phyloP scores from a whole-genome alignment of 2,113 vertebrate genomes.

The Microcebus jonahi region DNA sequence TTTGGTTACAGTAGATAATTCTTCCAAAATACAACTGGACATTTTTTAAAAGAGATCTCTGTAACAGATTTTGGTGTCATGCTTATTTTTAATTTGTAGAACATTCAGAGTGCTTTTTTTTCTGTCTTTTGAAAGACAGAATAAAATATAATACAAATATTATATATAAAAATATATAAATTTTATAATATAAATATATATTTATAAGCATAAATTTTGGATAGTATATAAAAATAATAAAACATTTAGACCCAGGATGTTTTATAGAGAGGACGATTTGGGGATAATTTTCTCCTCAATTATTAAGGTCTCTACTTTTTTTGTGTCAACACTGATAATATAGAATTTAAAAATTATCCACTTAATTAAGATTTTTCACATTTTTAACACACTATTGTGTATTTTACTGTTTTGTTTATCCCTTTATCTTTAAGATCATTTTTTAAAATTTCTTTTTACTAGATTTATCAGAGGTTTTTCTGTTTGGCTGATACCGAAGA shows the following conservation, averaged over 20 bases:
- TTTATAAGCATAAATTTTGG: too few relatives aligned
- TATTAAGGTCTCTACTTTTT: constrained; percentile 4
- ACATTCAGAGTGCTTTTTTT: constrained; percentile 11
- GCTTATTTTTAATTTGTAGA: not conserved
- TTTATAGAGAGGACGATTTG: not conserved
- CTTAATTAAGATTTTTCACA: not conserved
- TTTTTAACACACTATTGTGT: not conserved
- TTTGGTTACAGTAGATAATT: not conserved
- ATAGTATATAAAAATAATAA: not conserved
- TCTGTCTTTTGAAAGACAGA: not conserved
- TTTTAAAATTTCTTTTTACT: not conserved
- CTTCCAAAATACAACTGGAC: not conserved
- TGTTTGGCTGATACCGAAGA: not conserved
- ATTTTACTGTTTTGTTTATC: constrained; percentile 18
- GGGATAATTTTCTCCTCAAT: not conserved
- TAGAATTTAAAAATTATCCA: not conserved
- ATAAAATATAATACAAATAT: too few relatives aligned
- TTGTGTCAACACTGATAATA: not conserved
- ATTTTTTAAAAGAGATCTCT: not conserved
- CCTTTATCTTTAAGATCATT: not conserved
- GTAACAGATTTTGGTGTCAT: not conserved
- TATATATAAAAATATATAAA: too few relatives aligned
- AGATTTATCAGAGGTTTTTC: not conserved
- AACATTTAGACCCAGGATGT: not conserved
- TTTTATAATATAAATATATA: too few relatives aligned